These are phyloP conservation scores for Drosophila baimaii DNA, from an alignment of 1,140 invertebrate genomes.

Conservation along the genomic window DNA sequence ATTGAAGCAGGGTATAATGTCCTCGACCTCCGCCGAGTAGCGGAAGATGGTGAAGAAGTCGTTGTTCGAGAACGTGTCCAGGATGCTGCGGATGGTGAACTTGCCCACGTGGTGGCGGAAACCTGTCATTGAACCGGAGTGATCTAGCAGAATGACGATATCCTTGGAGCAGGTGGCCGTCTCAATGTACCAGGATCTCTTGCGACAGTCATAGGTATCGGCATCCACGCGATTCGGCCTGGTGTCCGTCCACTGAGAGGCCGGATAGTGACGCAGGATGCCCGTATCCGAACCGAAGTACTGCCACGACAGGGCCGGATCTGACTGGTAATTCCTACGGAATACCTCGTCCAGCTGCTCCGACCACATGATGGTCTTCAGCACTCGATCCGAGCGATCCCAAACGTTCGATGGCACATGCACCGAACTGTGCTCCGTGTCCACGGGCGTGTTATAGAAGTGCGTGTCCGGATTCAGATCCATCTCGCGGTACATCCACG, in stretches of 20 bases:
- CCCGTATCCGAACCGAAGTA: conserved; percentile 97
- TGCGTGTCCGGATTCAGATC: conserved; percentile 89
- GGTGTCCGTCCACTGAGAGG: conserved; percentile 86
- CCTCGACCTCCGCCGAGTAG: conserved; percentile 88
- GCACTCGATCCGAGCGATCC: conserved; percentile 88
- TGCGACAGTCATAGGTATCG: conserved; percentile 93
- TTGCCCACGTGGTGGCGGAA: conserved; percentile 87
- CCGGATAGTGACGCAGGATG: conserved; percentile 95
- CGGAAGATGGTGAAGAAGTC: conserved; percentile 97
- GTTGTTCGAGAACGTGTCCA: conserved; percentile 98
- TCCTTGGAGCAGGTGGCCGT: conserved; percentile 99
- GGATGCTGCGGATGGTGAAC: conserved; percentile 92
- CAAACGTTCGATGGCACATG: conserved; percentile 98
- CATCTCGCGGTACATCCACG: conserved; percentile 85
- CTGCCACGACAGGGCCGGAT: conserved; percentile 96
- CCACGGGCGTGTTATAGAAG: conserved; percentile 94
- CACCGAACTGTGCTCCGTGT: conserved; percentile 92
- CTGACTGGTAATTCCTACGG: conserved; percentile 92
- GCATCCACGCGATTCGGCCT: conserved; percentile 84
- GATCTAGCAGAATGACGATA: conserved; percentile 97
- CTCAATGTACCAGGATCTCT: conserved; percentile 97
- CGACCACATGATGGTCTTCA: conserved; percentile 94
- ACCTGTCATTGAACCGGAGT: conserved; percentile 99
- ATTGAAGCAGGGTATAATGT: conserved; percentile 92
- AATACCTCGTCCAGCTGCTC: conserved; percentile 93